These are phyloP conservation scores for Nasonia oneida DNA, from an alignment of 2,888 invertebrate species.

Conservation along the genomic window DNA sequence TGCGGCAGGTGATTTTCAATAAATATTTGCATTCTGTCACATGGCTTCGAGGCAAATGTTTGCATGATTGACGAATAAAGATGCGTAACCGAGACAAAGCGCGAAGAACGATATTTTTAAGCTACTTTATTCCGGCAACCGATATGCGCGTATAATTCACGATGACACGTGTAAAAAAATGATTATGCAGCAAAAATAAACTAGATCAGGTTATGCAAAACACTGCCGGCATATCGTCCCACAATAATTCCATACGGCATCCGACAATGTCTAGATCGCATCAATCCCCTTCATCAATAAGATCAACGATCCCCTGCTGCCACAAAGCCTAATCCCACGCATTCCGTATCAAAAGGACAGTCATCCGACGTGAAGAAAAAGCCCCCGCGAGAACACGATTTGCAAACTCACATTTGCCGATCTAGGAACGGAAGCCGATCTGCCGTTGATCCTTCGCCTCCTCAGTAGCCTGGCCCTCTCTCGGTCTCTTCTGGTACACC, in stretches of 20 bases:
- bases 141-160: too few relatives aligned
- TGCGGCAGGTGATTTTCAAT: too few relatives aligned
- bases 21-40: too few relatives aligned
- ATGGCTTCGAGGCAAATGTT: too few relatives aligned
- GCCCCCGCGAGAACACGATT: neutral
- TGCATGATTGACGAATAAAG: too few relatives aligned
- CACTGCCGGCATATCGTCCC: neutral
- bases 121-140: too few relatives aligned
- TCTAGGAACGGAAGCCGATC: constrained; percentile 78
- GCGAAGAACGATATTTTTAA: too few relatives aligned
- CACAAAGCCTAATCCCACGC: neutral
- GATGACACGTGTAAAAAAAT: too few relatives aligned
- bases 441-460: constrained; percentile 76
- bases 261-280: neutral
- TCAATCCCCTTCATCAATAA: neutral
- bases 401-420: constrained; percentile 74
- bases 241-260: neutral
- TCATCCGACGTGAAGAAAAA: neutral
- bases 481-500: constrained; percentile 75
- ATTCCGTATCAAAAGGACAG: neutral
- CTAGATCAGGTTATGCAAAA: neutral
- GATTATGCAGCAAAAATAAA: neutral
- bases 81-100: too few relatives aligned
- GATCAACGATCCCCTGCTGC: neutral
- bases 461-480: constrained; percentile 76